These are phyloP conservation scores for Cataglyphis livida DNA, from an alignment of 2,888 invertebrate genomes.

Conservation along the genomic window DNA sequence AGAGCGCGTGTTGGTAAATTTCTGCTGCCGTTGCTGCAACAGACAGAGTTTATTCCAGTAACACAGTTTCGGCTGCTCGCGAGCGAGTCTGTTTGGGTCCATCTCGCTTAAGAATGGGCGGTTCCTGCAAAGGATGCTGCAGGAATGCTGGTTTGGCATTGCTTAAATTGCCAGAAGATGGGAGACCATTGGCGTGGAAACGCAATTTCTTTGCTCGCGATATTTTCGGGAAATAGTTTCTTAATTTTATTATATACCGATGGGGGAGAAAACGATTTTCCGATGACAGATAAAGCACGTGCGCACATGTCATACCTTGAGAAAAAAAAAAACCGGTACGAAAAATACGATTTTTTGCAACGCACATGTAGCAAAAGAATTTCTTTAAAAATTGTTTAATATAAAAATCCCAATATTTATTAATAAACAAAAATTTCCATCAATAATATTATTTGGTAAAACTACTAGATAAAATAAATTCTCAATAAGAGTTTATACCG, in stretches of 20 bases:
- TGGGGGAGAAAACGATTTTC: neutral
- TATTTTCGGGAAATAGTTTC: neutral
- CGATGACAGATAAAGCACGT: neutral
- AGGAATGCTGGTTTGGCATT: constrained; percentile 57
- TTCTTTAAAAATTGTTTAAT: neutral
- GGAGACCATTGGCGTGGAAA: constrained; percentile 56
- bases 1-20: constrained; percentile 67
- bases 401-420: neutral
- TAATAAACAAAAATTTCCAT: neutral
- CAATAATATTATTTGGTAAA: neutral
- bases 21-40: constrained; percentile 70
- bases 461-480: neutral
- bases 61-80: constrained; percentile 80
- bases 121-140: constrained; percentile 74
- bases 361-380: neutral
- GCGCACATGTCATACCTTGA: neutral
- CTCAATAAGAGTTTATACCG: neutral
- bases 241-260: neutral
- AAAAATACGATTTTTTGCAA: neutral
- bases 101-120: constrained; percentile 80
- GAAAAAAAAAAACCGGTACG: neutral
- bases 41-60: constrained; percentile 81
- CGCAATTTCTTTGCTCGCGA: neutral
- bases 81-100: constrained; percentile 80
- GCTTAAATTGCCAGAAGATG: constrained; percentile 55